These are phyloP conservation scores for Halcyon smyrnensis DNA, from an alignment of 2,797 vertebrate genomes.

Conservation along the genomic window DNA sequence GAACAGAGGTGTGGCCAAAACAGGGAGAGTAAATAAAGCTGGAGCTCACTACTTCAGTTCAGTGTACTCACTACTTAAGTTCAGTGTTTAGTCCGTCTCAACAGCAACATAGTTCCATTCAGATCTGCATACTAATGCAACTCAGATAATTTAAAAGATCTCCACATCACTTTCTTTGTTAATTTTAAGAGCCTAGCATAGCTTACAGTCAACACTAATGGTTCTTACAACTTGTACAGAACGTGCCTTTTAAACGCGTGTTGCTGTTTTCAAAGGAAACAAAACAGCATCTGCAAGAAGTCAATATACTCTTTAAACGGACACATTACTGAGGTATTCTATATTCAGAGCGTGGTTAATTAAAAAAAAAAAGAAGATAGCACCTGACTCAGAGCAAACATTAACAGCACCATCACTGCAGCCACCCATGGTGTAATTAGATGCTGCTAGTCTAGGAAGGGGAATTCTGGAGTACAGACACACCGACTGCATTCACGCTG, in stretches of 20 bases:
- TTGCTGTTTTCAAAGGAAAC: background rate
- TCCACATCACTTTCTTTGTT: background rate
- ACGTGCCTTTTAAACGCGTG: background rate
- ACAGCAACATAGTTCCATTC: background rate
- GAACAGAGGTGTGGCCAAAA: too few relatives aligned
- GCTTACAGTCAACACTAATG: background rate
- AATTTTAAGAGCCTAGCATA: background rate
- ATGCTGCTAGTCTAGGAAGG: background rate
- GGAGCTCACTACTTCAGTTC: too few relatives aligned
- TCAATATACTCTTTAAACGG: background rate
- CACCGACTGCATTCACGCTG: background rate
- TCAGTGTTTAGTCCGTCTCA: too few relatives aligned
- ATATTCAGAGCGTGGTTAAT: background rate
- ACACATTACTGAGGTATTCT: background rate
- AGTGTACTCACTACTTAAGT: too few relatives aligned
- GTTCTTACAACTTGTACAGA: background rate
- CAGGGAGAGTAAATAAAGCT: too few relatives aligned
- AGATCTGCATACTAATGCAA: background rate
- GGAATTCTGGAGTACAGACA: background rate
- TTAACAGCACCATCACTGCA: background rate
- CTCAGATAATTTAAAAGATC: background rate
- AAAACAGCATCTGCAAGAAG: background rate
- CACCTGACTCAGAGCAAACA: background rate
- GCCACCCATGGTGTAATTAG: background rate
- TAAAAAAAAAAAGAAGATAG: background rate